phyloP scores from a whole-genome alignment of 2,113 vertebrate genomes.

The Hemiscyllium ocellatum region DNA sequence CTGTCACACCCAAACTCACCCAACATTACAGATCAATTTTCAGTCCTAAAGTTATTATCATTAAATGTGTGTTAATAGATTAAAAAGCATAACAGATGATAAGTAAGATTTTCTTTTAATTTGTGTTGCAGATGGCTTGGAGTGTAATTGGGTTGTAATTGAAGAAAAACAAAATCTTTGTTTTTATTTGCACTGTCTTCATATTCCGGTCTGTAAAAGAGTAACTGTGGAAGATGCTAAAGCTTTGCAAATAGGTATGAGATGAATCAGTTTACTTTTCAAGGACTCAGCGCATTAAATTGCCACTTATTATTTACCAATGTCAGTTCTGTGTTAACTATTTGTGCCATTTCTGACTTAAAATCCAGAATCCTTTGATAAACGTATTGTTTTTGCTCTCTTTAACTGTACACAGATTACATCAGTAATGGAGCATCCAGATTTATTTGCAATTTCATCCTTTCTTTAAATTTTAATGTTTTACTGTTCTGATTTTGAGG shows the following conservation, averaged over 20 bases:
- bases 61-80: neutral
- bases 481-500: neutral
- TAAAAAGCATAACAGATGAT: neutral
- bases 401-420: neutral
- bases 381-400: neutral
- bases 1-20: neutral
- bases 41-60: neutral
- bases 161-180: slow-evolving; percentile 11
- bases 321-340: neutral
- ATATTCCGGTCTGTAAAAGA: neutral
- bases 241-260: slow-evolving; percentile 17
- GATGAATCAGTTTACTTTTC: neutral
- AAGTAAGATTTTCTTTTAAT: neutral
- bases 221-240: slow-evolving; percentile 24
- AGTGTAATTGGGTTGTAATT: slow-evolving; percentile 33
- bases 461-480: neutral
- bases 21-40: neutral
- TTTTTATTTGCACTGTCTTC: slow-evolving; percentile 25
- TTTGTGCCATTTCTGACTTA: neutral
- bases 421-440: neutral
- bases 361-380: neutral
- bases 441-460: neutral
- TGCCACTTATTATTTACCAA: neutral
- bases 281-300: neutral
- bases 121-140: slow-evolving; percentile 16